phyloP scores from a whole-genome alignment of 1,140 invertebrate species.

The Camponotus vicinus region DNA sequence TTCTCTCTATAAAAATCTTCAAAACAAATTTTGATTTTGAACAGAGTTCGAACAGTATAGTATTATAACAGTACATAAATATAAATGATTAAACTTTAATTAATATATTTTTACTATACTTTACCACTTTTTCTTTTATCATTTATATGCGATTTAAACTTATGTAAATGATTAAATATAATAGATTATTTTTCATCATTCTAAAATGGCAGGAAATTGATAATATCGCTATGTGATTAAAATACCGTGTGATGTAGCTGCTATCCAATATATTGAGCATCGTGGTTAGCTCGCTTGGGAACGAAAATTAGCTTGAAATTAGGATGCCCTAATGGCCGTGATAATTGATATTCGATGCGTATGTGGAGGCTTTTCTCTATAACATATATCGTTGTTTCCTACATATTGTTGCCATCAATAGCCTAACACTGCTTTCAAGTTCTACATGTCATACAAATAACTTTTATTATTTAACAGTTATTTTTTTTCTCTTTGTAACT shows the following conservation, averaged over 20 bases:
- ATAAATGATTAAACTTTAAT: neutral
- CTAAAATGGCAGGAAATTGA: neutral
- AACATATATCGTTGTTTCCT: conserved; percentile 63
- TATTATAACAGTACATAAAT: too few species aligned
- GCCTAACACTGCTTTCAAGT: conserved; percentile 53
- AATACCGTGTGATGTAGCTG: conserved; percentile 19
- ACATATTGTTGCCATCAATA: conserved; percentile 62
- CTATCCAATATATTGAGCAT: conserved; percentile 65
- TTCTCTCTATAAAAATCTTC: neutral
- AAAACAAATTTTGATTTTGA: neutral
- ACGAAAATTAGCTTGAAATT: conserved; percentile 74
- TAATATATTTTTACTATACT: neutral
- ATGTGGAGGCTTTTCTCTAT: conserved; percentile 27
- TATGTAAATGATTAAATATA: neutral
- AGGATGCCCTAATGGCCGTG: conserved; percentile 66
- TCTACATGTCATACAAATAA: conserved; percentile 15
- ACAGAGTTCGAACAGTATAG: neutral
- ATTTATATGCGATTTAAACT: neutral
- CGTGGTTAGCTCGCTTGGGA: conserved; percentile 61
- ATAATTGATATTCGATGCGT: conserved; percentile 75
- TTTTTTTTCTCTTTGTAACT: neutral
- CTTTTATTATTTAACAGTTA: conserved; percentile 17
- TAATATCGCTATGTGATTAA: conserved; percentile 38
- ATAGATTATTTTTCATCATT: neutral
- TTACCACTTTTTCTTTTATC: neutral